These are phyloP conservation scores for Elymnias hypermnestra DNA, from an alignment of 1,140 invertebrate genomes.

Conservation along the genomic window DNA sequence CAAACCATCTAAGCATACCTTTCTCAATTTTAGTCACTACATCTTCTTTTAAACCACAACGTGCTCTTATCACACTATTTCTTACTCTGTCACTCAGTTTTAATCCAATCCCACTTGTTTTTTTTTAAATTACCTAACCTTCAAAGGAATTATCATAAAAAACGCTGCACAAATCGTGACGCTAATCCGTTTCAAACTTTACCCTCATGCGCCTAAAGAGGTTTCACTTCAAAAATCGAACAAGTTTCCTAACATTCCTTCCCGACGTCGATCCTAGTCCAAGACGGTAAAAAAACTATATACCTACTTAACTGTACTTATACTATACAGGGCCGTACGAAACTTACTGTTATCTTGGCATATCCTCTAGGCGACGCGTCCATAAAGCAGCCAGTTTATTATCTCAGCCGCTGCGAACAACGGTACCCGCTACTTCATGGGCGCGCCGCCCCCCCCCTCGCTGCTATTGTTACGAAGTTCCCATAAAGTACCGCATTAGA, in stretches of 20 bases:
- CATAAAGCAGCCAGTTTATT: slow-evolving; percentile 70
- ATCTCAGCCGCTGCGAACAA: slow-evolving; percentile 50
- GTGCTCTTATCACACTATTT: too few relatives aligned
- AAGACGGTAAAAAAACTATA: slow-evolving; percentile 39
- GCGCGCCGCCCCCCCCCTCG: slow-evolving; percentile 69
- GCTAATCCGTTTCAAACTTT: too few relatives aligned
- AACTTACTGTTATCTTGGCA: slow-evolving; percentile 78
- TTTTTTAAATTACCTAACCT: too few relatives aligned
- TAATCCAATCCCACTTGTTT: too few relatives aligned
- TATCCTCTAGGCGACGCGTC: slow-evolving; percentile 72
- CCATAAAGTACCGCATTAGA: slow-evolving; percentile 63
- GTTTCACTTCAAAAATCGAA: too few relatives aligned
- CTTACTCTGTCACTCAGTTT: too few relatives aligned
- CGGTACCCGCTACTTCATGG: slow-evolving; percentile 63
- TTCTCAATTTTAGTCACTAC: too few relatives aligned
- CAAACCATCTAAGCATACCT: too few relatives aligned
- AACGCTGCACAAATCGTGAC: too few relatives aligned
- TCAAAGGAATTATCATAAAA: too few relatives aligned
- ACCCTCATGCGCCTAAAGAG: too few relatives aligned
- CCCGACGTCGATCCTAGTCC: slow-evolving; percentile 9
- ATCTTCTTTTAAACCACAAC: too few relatives aligned
- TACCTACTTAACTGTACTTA: slow-evolving; percentile 50
- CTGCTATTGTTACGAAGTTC: slow-evolving; percentile 75
- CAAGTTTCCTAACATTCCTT: slow-evolving; percentile 11
- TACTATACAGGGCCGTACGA: slow-evolving; percentile 57